Evolutionary conservation across 2,113 vertebrate genomes (phyloP).

Genomic region (Nymphicus hollandicus): DNA sequence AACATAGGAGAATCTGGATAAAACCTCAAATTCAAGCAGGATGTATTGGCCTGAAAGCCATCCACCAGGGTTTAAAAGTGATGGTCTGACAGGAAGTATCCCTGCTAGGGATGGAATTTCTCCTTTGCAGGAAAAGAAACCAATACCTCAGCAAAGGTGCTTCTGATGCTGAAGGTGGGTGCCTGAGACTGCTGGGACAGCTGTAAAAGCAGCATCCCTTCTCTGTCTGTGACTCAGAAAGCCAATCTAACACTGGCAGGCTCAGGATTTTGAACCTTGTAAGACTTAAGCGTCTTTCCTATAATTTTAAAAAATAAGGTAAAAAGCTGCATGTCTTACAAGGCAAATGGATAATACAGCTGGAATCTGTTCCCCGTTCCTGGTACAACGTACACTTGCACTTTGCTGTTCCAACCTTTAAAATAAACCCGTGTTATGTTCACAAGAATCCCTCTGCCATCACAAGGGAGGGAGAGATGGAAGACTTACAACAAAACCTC

Average conservation of each 20-base stretch:
- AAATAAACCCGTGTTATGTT: background rate
- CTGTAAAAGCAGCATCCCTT: background rate
- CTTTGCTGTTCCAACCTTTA: background rate
- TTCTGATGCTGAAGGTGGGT: background rate
- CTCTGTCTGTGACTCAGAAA: background rate
- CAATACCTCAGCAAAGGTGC: background rate
- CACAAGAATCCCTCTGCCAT: background rate
- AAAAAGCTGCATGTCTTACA: background rate
- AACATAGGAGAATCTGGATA: background rate
- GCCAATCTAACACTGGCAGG: background rate
- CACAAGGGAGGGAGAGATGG: background rate
- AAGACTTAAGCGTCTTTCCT: background rate
- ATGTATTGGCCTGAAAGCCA: background rate
- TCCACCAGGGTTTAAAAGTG: background rate
- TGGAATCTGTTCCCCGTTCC: background rate
- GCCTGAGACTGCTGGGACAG: rapidly evolving
- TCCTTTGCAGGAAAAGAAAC: background rate
- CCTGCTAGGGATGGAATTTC: background rate
- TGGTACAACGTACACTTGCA: background rate
- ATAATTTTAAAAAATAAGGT: background rate
- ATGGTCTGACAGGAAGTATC: background rate
- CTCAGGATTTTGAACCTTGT: background rate
- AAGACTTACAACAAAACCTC: background rate
- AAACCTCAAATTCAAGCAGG: background rate
- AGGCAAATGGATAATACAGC: background rate